A percentile compares a stretch with the other conserved stretches of the same genome.
Evolutionary conservation across 2,797 vertebrate genomes (phyloP).

Genomic region (Garrulus glandarius): DNA sequence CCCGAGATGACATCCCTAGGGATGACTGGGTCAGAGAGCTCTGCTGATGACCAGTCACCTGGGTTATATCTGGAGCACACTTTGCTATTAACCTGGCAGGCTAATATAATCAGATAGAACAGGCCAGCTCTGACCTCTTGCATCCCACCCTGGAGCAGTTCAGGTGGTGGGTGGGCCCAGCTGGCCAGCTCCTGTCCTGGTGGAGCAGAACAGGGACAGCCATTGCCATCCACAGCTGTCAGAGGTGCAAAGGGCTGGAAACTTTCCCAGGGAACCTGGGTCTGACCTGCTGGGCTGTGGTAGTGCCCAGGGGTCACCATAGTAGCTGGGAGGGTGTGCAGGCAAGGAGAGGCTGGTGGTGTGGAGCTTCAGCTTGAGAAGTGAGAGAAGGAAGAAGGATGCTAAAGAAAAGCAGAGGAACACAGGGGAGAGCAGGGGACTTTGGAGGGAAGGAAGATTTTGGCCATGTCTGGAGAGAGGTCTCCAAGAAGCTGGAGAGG

Average conservation of each 20-base stretch:
- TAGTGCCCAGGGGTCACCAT: background rate
- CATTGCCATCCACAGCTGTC: background rate
- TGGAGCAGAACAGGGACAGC: background rate
- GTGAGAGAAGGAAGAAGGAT: background rate
- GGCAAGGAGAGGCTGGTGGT: background rate
- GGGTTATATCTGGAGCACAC: background rate
- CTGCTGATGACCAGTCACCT: background rate
- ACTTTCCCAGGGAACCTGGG: slow-evolving; percentile 38
- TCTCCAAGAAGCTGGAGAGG: background rate
- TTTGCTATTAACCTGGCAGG: background rate
- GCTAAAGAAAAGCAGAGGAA: background rate
- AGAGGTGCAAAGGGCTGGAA: background rate
- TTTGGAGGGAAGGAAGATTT: background rate
- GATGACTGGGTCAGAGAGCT: background rate
- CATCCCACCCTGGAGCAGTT: rapidly evolving
- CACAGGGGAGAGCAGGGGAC: background rate
- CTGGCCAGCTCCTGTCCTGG: background rate
- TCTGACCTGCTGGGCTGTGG: background rate
- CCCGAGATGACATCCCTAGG: background rate
- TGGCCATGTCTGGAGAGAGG: background rate
- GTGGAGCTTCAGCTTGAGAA: background rate
- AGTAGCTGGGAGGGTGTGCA: background rate
- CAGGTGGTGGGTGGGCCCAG: background rate
- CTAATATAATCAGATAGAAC: background rate
- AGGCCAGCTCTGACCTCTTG: background rate